Conservation (phyloP, 2,113 vertebrate genomes). For the Paracanthobrama guichenoti region DNA sequence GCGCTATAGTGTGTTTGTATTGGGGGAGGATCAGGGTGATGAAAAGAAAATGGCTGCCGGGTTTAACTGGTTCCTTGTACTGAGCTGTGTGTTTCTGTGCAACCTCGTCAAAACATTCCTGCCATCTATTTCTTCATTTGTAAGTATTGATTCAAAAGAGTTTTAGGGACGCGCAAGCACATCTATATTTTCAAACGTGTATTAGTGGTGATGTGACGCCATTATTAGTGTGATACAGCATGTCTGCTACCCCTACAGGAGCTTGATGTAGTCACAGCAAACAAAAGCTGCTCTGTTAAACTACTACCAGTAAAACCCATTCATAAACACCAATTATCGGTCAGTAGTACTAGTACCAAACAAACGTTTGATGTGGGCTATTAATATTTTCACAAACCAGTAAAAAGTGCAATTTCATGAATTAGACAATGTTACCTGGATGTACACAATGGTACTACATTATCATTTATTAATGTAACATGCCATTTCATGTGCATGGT, state of each 20-base stretch:
- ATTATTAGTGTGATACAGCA: background rate
- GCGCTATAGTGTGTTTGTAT: background rate
- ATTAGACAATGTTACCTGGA: background rate
- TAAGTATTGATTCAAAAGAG: constrained; percentile 61
- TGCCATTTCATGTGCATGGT: background rate
- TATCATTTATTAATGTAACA: background rate
- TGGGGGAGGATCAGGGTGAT: constrained; percentile 22
- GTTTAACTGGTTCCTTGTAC: constrained; percentile 73
- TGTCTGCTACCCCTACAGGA: background rate
- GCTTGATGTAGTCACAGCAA: background rate
- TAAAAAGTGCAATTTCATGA: background rate
- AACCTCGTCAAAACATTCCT: constrained; percentile 74
- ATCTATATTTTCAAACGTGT: background rate
- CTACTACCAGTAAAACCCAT: background rate
- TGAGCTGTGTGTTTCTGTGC: constrained; percentile 73
- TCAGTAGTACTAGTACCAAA: background rate
- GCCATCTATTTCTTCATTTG: constrained; percentile 72
- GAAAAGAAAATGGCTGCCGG: constrained; percentile 72
- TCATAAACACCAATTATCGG: background rate
- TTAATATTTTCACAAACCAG: background rate
- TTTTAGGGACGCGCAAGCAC: background rate
- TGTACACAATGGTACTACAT: background rate
- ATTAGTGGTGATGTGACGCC: background rate
- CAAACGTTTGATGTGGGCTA: background rate
- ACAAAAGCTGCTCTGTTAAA: constrained; percentile 15